These are phyloP conservation scores for Sebastes variabilis DNA, from an alignment of 2,797 vertebrate species.

Conservation along the genomic window DNA sequence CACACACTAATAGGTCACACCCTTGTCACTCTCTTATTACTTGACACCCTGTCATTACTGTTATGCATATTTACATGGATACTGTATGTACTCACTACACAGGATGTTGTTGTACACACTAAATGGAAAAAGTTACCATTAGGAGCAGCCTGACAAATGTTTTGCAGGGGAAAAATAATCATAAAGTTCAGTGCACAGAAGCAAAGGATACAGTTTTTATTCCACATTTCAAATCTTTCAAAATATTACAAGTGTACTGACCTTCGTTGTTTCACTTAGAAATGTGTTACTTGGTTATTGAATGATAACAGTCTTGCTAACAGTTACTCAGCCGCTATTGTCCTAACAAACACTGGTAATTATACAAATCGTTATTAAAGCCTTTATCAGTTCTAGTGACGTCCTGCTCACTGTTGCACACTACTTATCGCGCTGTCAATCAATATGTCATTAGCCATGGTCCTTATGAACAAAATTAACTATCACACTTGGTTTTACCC, in stretches of 20 bases:
- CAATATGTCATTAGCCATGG: background rate
- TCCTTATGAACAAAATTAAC: background rate
- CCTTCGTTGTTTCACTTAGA: background rate
- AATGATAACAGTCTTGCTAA: background rate
- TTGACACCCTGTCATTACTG: background rate
- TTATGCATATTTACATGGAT: background rate
- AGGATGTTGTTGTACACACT: background rate
- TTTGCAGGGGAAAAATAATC: no score
- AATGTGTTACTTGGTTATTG: background rate
- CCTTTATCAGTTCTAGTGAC: no score
- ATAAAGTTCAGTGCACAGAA: background rate
- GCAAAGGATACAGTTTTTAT: background rate
- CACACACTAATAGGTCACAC: background rate
- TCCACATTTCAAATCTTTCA: background rate
- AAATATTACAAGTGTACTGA: background rate
- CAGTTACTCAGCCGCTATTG: background rate
- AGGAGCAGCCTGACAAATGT: background rate
- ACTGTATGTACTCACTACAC: background rate
- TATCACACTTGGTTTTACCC: background rate
- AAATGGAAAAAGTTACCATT: background rate
- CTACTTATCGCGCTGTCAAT: background rate
- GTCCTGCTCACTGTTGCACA: background rate
- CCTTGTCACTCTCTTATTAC: background rate
- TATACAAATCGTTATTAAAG: background rate
- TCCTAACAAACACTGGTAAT: background rate